Conservation (phyloP, 1,140 invertebrate genomes). For the Anthonomus grandis region DNA sequence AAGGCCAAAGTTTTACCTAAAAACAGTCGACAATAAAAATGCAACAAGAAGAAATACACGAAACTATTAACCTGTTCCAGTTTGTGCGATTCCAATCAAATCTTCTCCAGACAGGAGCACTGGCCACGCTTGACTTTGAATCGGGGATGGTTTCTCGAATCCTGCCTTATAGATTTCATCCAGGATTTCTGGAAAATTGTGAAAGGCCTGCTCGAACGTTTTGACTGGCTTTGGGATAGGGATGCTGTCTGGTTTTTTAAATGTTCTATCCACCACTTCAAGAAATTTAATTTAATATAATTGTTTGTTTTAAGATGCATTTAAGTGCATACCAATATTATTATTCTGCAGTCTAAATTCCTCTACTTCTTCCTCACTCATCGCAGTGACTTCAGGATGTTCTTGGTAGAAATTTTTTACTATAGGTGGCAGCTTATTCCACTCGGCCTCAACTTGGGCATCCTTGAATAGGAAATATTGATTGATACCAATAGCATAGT, state of each 20-base stretch:
- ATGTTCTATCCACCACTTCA: slow-evolving; percentile 41
- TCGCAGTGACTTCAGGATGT: slow-evolving; percentile 63
- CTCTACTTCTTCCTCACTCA: slow-evolving; percentile 61
- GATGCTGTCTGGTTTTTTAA: slow-evolving; percentile 48
- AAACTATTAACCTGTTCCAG: slow-evolving; percentile 87
- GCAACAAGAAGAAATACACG: slow-evolving; percentile 38
- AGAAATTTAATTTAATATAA: too few relatives aligned
- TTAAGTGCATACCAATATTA: slow-evolving; percentile 65
- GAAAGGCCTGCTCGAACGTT: slow-evolving; percentile 83
- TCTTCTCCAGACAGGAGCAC: slow-evolving; percentile 80
- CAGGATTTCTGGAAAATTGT: slow-evolving; percentile 77
- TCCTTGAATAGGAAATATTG: too few relatives aligned
- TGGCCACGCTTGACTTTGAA: slow-evolving; percentile 89
- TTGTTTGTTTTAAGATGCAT: neutral
- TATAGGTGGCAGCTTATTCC: slow-evolving; percentile 62
- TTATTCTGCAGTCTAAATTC: slow-evolving; percentile 63
- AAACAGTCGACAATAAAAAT: too few relatives aligned
- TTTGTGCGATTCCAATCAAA: slow-evolving; percentile 91
- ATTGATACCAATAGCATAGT: too few relatives aligned
- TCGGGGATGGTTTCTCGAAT: slow-evolving; percentile 83
- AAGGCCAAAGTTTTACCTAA: slow-evolving; percentile 85
- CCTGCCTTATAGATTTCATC: slow-evolving; percentile 77
- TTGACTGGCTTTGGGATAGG: slow-evolving; percentile 78
- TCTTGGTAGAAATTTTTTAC: slow-evolving; percentile 85
- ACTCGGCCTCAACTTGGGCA: slow-evolving; percentile 54